Percentiles rank a stretch among this genome's conserved stretches.
These are phyloP conservation scores for Cynopterus sphinx DNA, from an alignment of 2,797 vertebrate species.

Conservation along the genomic window DNA sequence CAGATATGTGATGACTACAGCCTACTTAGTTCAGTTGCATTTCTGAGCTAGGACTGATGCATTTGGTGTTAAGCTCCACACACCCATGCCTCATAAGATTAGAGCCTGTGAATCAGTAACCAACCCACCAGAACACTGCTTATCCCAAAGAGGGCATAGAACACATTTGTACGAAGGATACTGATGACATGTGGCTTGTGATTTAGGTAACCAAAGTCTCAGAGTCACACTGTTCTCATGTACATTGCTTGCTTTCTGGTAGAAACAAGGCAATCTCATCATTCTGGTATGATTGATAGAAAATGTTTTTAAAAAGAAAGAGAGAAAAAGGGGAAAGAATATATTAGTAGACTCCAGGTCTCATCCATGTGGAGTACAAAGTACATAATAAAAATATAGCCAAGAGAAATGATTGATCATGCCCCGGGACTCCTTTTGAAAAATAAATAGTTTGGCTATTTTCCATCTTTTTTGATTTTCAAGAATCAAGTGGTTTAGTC, in stretches of 20 bases:
- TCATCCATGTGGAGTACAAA: not conserved
- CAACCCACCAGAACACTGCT: not conserved
- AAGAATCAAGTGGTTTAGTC: slow-evolving; percentile 58
- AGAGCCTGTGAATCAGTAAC: not conserved
- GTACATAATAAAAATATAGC: slow-evolving; percentile 36
- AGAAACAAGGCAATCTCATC: not conserved
- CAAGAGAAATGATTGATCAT: slow-evolving; percentile 23
- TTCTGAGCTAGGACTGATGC: not conserved
- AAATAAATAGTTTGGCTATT: slow-evolving; percentile 52
- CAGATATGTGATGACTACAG: not conserved
- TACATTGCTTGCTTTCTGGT: not conserved
- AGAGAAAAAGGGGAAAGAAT: not conserved
- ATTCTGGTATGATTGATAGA: slow-evolving; percentile 20
- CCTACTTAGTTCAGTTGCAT: not conserved
- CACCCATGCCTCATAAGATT: not conserved
- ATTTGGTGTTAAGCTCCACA: not conserved
- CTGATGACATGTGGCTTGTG: not conserved
- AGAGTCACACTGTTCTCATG: not conserved
- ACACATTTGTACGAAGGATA: not conserved
- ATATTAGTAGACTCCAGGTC: not conserved
- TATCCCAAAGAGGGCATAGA: not conserved
- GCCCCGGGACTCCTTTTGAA: slow-evolving; percentile 37
- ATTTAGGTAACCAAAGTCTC: not conserved
- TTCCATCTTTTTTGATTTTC: slow-evolving; percentile 37
- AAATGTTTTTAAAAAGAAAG: not conserved